phyloP scores from a whole-genome alignment of 2,888 invertebrate genomes.

The Lasius fuliginosus region DNA sequence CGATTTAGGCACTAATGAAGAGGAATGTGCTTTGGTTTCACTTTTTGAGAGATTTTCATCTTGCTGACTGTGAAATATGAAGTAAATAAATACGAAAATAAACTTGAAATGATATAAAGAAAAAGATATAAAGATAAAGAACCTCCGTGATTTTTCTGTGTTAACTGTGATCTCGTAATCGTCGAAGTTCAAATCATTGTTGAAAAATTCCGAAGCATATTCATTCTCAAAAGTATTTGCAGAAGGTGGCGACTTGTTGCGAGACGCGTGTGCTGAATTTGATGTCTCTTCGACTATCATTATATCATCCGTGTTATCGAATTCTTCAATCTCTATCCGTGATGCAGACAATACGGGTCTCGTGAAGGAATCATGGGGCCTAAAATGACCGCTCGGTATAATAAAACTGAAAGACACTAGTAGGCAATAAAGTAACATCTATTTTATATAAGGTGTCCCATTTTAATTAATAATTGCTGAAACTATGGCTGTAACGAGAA shows the following conservation, averaged over 20 bases:
- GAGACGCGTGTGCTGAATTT: background rate
- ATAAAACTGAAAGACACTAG: background rate
- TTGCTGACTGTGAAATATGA: slow-evolving; percentile 23
- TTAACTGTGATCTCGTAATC: slow-evolving; percentile 36
- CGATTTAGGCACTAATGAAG: background rate
- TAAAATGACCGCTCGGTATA: background rate
- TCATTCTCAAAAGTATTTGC: background rate
- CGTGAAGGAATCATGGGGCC: background rate
- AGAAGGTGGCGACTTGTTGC: background rate
- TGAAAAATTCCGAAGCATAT: slow-evolving; percentile 35
- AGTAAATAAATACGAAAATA: background rate
- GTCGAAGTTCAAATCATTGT: slow-evolving; percentile 62
- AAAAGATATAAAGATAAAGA: background rate
- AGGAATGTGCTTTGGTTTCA: background rate
- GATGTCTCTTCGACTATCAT: slow-evolving; percentile 7
- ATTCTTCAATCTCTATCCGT: background rate
- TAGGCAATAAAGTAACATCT: background rate
- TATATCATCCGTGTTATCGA: background rate
- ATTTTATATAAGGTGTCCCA: background rate
- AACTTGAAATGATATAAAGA: background rate
- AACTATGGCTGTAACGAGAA: too few relatives aligned
- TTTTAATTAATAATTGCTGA: too few relatives aligned
- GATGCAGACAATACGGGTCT: background rate
- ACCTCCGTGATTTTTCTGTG: slow-evolving; percentile 4
- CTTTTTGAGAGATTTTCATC: background rate